These are phyloP conservation scores for Paratrypauchen microcephalus DNA, from an alignment of 2,797 vertebrate species.

Conservation along the genomic window DNA sequence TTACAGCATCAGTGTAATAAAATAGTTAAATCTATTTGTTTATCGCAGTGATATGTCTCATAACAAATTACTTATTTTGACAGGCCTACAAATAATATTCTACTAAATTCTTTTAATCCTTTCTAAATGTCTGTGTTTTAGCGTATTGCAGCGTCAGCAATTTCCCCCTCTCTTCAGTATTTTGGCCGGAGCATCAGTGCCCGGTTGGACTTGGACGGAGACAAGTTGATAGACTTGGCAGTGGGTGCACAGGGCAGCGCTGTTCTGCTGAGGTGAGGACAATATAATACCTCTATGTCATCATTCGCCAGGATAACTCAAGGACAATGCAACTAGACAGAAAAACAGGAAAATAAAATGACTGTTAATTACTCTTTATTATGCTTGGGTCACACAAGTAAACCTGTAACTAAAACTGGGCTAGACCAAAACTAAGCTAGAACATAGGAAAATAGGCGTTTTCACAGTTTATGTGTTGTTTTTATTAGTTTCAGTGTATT, in stretches of 20 bases:
- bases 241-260: conserved; percentile 90
- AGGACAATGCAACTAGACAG: not conserved
- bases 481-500: too few relatives aligned
- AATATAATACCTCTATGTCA: not conserved
- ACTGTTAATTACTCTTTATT: not conserved
- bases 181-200: conserved; percentile 91
- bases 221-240: conserved; percentile 87
- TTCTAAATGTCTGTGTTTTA: conserved; percentile 43
- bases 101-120: not conserved
- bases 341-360: not conserved
- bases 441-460: not conserved
- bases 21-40: not conserved
- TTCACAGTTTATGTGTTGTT: too few relatives aligned
- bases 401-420: not conserved
- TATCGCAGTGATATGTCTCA: not conserved
- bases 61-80: not conserved
- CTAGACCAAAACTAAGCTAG: not conserved
- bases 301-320: not conserved
- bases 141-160: conserved; percentile 81
- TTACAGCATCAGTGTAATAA: not conserved
- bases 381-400: not conserved
- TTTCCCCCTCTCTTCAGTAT: conserved; percentile 82
- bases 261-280: conserved; percentile 84
- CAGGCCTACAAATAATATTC: not conserved
- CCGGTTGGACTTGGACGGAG: conserved; percentile 86